Percentiles rank a stretch among this genome's conserved stretches.
phyloP scores from a whole-genome alignment of 2,888 invertebrate genomes.

The Hirtodrosophila duncani region DNA sequence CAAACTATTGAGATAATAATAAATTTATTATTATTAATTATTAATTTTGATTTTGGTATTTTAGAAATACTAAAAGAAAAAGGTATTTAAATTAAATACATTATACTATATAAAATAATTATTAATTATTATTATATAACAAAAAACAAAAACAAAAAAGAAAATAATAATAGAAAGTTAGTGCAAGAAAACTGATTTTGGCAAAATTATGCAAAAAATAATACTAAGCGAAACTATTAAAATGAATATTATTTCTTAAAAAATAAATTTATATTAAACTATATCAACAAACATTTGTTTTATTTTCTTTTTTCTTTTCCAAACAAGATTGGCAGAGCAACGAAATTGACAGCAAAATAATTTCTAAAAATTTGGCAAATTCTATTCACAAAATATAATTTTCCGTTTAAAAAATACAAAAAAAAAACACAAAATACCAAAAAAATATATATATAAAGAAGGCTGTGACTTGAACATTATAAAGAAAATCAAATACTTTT shows the following conservation, averaged over 20 bases:
- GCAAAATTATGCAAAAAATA: slow-evolving; percentile 74
- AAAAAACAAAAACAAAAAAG: slow-evolving; percentile 23
- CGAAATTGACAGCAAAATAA: slow-evolving; percentile 5
- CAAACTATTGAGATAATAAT: slow-evolving; percentile 66
- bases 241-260: slow-evolving; percentile 63
- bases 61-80: slow-evolving; percentile 52
- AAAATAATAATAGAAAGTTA: slow-evolving; percentile 37
- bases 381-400: slow-evolving; percentile 25
- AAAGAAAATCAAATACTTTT: slow-evolving; percentile 51
- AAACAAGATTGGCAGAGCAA: slow-evolving; percentile 51
- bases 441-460: slow-evolving; percentile 31
- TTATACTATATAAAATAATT: slow-evolving; percentile 24
- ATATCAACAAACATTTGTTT: slow-evolving; percentile 56
- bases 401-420: neutral
- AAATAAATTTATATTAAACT: slow-evolving; percentile 31
- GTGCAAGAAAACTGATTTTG: slow-evolving; percentile 74
- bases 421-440: neutral
- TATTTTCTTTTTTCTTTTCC: slow-evolving; percentile 52
- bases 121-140: slow-evolving; percentile 35
- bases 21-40: slow-evolving; percentile 51
- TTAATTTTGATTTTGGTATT: slow-evolving; percentile 63
- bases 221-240: slow-evolving; percentile 49
- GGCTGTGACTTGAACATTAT: slow-evolving; percentile 66
- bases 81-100: slow-evolving; percentile 68
- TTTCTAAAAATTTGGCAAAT: slow-evolving; percentile 56